Evolutionary conservation across 1,140 invertebrate species (phyloP).

Genomic region (Hirudo medicinalis): DNA sequence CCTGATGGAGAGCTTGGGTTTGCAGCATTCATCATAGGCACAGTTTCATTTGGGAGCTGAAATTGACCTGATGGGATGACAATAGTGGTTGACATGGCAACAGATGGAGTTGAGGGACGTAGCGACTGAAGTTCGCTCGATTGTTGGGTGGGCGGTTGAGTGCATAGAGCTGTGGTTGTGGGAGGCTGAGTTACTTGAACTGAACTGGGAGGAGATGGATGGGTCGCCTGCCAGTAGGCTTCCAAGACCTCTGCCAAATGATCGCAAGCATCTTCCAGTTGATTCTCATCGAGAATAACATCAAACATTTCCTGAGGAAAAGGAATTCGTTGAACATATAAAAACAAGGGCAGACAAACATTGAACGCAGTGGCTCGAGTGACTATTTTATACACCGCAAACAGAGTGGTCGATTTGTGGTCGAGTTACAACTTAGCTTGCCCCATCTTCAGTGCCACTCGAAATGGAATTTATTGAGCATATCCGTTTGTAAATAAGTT

Average conservation of each 20-base stretch:
- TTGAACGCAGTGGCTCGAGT: too few relatives aligned
- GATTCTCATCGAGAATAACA: constrained; percentile 94
- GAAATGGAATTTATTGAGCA: too few relatives aligned
- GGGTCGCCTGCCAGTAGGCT: constrained; percentile 90
- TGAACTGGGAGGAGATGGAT: constrained; percentile 48
- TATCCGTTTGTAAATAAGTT: too few relatives aligned
- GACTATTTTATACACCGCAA: too few relatives aligned
- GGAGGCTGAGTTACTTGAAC: neutral
- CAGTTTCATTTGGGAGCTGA: too few relatives aligned
- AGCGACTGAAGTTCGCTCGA: neutral
- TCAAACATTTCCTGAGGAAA: constrained; percentile 80
- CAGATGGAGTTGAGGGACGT: neutral
- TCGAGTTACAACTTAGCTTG: too few relatives aligned
- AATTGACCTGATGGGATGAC: too few relatives aligned
- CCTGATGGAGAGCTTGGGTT: too few relatives aligned
- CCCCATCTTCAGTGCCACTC: too few relatives aligned
- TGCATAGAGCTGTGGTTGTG: neutral
- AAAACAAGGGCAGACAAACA: too few relatives aligned
- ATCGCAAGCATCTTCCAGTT: constrained; percentile 91
- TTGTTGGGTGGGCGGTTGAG: neutral
- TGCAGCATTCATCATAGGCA: too few relatives aligned
- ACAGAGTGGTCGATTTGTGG: too few relatives aligned
- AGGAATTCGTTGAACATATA: neutral
- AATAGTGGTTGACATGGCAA: neutral
- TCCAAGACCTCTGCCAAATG: constrained; percentile 95